Evolutionary conservation across 2,113 vertebrate species (phyloP).

Genomic region (Neogale vison): DNA sequence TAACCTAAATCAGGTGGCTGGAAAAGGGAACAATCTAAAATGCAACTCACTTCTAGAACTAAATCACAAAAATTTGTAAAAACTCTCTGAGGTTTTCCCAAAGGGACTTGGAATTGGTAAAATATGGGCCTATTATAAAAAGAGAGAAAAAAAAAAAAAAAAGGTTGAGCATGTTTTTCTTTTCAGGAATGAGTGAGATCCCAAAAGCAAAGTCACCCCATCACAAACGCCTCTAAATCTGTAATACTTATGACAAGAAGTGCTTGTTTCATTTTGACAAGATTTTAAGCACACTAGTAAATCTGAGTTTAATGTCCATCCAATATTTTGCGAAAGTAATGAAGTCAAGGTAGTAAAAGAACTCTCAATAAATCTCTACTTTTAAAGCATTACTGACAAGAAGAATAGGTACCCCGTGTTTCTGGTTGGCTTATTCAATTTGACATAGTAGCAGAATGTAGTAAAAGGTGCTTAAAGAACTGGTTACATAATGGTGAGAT

Average conservation of each 20-base stretch:
- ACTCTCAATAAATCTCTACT: conserved; percentile 59
- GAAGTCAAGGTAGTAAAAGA: conserved; percentile 59
- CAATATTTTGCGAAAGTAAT: conserved; percentile 57
- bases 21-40: background rate
- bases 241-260: conserved; percentile 1
- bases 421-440: conserved; percentile 44
- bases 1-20: background rate
- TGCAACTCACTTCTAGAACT: background rate
- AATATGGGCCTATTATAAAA: conserved; percentile 17
- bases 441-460: conserved; percentile 40
- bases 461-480: conserved; percentile 47
- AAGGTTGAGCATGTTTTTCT: conserved; percentile 38
- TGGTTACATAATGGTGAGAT: conserved; percentile 35
- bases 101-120: conserved; percentile 23
- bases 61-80: conserved; percentile 28
- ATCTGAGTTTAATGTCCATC: conserved; percentile 49
- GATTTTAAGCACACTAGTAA: conserved; percentile 61
- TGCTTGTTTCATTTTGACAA: conserved; percentile 65
- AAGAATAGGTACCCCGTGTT: background rate
- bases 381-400: conserved; percentile 61
- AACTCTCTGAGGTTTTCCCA: conserved; percentile 31
- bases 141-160: background rate
- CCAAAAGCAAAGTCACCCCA: background rate
- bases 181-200: conserved; percentile 49
- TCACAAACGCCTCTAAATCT: conserved; percentile 17